phyloP scores from a whole-genome alignment of 2,888 invertebrate species.

The Ernsta delagoae region DNA sequence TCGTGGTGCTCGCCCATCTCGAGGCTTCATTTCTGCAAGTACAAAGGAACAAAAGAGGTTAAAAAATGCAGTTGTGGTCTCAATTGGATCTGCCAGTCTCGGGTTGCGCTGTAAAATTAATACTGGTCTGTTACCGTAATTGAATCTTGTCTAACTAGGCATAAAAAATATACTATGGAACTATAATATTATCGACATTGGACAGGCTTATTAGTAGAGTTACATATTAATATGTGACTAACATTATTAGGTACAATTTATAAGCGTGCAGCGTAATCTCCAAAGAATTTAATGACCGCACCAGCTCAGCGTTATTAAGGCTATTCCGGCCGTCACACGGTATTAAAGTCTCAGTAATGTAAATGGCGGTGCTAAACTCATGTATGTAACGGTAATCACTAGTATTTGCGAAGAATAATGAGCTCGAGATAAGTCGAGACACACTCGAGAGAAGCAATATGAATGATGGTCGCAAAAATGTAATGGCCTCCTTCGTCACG shows the following conservation, averaged over 20 bases:
- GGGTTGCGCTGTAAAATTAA: conserved; percentile 5
- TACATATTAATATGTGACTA: conserved; percentile 30
- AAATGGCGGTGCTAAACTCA: conserved; percentile 44
- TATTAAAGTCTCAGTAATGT: conserved; percentile 41
- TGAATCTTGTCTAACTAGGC: conserved; percentile 30
- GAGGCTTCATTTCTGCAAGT: conserved; percentile 23
- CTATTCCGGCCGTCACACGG: conserved; percentile 37
- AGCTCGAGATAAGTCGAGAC: conserved; percentile 59
- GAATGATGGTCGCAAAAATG: conserved; percentile 63
- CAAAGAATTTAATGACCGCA: conserved; percentile 40
- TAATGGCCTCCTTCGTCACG: conserved; percentile 65
- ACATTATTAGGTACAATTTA: conserved; percentile 33
- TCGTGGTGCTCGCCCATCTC: conserved; percentile 42
- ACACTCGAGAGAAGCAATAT: conserved; percentile 47
- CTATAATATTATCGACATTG: too few species aligned
- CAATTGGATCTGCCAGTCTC: not conserved
- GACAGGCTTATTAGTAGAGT: conserved; percentile 23
- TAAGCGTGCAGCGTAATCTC: conserved; percentile 37
- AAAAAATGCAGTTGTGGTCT: conserved; percentile 9
- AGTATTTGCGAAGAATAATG: conserved; percentile 52
- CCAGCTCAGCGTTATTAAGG: conserved; percentile 36
- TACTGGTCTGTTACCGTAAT: conserved; percentile 30
- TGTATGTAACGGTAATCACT: conserved; percentile 46
- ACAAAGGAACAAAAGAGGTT: conserved; percentile 9
- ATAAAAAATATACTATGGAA: conserved; percentile 32